Percentiles rank a stretch among this genome's conserved stretches.
These are phyloP conservation scores for Leptinotarsa juncta DNA, from an alignment of 2,888 invertebrate species.

Conservation along the genomic window DNA sequence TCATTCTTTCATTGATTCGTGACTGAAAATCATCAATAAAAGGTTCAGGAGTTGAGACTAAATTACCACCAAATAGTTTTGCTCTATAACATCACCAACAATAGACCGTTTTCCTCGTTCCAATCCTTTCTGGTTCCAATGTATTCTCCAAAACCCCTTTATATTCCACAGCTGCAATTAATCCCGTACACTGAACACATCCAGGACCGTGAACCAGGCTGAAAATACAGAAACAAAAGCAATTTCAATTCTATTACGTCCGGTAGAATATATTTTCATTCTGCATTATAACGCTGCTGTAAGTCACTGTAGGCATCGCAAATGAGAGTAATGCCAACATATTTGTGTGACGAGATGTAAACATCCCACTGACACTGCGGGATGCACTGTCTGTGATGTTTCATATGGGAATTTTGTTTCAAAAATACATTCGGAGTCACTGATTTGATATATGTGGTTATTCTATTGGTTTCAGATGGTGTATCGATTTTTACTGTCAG, in stretches of 20 bases:
- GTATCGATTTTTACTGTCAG: neutral
- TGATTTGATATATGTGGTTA: conserved; percentile 21
- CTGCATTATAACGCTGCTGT: conserved; percentile 17
- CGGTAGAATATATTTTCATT: conserved; percentile 18
- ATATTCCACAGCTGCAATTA: conserved; percentile 6
- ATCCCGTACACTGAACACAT: conserved; percentile 7
- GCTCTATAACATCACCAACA: neutral
- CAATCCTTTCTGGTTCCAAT: neutral
- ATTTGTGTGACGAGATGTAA: conserved; percentile 28
- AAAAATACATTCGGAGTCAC: conserved; percentile 24
- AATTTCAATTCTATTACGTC: conserved; percentile 20
- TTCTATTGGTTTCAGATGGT: conserved; percentile 6
- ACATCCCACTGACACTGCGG: conserved; percentile 18
- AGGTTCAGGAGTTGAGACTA: neutral
- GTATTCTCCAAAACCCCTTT: neutral
- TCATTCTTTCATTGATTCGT: no score
- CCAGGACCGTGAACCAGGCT: conserved; percentile 1
- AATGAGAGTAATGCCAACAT: conserved; percentile 16
- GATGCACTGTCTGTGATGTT: conserved; percentile 9
- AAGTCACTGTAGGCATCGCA: conserved; percentile 19
- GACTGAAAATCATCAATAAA: neutral
- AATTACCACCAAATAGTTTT: neutral
- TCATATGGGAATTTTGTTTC: conserved; percentile 20
- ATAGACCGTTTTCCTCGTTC: neutral
- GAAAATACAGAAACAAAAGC: conserved; percentile 17